Evolutionary conservation across 2,113 vertebrate genomes (phyloP).

Genomic region (Amphiprion ocellaris): DNA sequence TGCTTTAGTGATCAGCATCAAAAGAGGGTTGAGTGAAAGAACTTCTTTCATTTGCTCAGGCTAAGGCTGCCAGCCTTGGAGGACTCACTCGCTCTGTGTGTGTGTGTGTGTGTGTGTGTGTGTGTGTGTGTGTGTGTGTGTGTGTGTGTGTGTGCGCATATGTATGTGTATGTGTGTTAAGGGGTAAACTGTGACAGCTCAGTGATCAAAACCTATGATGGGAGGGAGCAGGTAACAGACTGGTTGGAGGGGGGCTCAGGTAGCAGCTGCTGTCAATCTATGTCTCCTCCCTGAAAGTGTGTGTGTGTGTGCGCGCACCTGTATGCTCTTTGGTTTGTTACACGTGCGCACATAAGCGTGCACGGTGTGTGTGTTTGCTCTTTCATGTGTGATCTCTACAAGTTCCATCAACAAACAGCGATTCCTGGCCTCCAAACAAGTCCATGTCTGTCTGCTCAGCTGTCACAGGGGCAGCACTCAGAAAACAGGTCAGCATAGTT

Average conservation of each 20-base stretch:
- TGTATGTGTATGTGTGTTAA: conserved; percentile 11
- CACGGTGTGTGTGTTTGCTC: conserved; percentile 21
- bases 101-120: conserved; percentile 31
- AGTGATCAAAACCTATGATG: conserved; percentile 91
- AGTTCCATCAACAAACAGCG: conserved; percentile 67
- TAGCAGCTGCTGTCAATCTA: conserved; percentile 80
- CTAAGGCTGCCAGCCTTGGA: conserved; percentile 53
- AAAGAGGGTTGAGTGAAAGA: conserved; percentile 84
- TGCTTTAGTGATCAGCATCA: conserved; percentile 81
- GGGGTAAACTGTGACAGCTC: conserved; percentile 87
- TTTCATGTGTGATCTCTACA: conserved; percentile 51
- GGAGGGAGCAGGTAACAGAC: conserved; percentile 64
- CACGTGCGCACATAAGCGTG: conserved; percentile 29
- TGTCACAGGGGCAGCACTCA: conserved; percentile 54
- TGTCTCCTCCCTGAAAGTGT: conserved; percentile 31
- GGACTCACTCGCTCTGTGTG: conserved; percentile 28
- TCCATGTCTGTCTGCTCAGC: conserved; percentile 60
- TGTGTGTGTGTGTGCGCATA: conserved; percentile 18
- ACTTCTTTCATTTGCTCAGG: conserved; percentile 82
- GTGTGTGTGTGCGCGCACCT: conserved; percentile 19
- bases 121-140: conserved; percentile 34
- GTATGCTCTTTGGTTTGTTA: conserved; percentile 44
- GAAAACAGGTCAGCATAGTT: conserved; percentile 63
- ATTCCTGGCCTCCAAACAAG: conserved; percentile 57
- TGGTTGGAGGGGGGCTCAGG: conserved; percentile 73